These are phyloP conservation scores for Tenodera sinensis DNA, from an alignment of 2,888 invertebrate species.

Conservation along the genomic window DNA sequence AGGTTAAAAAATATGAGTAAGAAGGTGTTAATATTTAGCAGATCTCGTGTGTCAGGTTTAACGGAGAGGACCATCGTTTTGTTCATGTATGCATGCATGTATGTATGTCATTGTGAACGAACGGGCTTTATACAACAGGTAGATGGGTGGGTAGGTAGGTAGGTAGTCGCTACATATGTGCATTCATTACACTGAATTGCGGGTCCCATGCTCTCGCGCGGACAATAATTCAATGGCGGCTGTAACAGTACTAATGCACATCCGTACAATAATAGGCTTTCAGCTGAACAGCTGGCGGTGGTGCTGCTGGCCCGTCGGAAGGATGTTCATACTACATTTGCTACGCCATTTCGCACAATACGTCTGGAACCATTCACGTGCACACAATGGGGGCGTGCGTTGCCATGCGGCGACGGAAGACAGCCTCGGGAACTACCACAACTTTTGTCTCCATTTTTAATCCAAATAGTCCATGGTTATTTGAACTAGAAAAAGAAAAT, in stretches of 20 bases:
- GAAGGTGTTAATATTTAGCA: no score
- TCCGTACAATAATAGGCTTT: conserved; percentile 8
- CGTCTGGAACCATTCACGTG: background rate
- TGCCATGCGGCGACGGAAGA: background rate
- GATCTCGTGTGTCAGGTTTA: no score
- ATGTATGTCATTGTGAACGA: background rate
- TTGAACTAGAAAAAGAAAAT: background rate
- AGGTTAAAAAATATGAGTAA: no score
- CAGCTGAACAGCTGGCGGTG: conserved; percentile 4
- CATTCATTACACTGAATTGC: conserved; percentile 12
- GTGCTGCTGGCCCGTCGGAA: background rate
- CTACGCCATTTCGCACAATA: background rate
- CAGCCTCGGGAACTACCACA: background rate
- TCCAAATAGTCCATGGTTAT: background rate
- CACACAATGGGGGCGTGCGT: background rate
- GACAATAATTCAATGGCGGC: conserved; percentile 5
- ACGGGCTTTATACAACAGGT: background rate
- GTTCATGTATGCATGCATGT: background rate
- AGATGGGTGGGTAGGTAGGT: conserved; percentile 5
- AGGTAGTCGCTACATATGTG: background rate
- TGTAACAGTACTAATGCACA: background rate
- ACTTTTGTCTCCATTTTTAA: background rate
- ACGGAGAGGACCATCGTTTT: background rate
- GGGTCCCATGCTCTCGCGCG: background rate
- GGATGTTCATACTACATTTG: conserved; percentile 14